phyloP scores from a whole-genome alignment of 1,140 invertebrate species.

The Leptonema lineaticorne region DNA sequence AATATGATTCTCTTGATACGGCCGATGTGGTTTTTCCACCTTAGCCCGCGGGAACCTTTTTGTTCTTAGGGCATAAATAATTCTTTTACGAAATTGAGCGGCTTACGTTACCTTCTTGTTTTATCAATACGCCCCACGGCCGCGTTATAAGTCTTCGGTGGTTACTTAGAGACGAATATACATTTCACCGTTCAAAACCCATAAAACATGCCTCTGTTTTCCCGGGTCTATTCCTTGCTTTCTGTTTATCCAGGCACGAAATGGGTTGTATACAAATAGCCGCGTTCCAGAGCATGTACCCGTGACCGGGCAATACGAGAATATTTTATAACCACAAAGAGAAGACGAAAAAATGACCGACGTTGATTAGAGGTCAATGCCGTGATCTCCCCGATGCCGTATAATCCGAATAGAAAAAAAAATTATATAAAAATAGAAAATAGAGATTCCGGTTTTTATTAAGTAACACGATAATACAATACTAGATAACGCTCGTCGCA shows the following conservation, averaged over 20 bases:
- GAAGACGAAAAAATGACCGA: not conserved
- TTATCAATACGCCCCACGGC: conserved; percentile 11
- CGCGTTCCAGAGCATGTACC: not conserved
- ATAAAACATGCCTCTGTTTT: conserved; percentile 27
- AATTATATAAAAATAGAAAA: no score
- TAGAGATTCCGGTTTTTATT: no score
- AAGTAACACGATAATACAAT: no score
- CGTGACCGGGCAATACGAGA: conserved; percentile 3
- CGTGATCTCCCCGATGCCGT: not conserved
- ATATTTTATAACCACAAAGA: conserved; percentile 7
- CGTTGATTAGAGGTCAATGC: not conserved
- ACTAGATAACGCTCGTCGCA: no score
- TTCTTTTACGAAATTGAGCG: conserved; percentile 35
- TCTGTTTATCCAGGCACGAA: conserved; percentile 13
- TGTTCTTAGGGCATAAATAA: conserved; percentile 38
- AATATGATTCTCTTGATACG: conserved; percentile 42
- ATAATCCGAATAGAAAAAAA: not conserved
- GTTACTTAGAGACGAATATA: conserved; percentile 21
- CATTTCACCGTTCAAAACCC: conserved; percentile 27
- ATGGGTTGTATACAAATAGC: conserved; percentile 21
- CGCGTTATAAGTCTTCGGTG: conserved; percentile 5
- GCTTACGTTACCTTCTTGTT: conserved; percentile 23
- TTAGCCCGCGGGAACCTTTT: conserved; percentile 26
- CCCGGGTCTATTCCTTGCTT: not conserved
- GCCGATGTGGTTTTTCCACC: conserved; percentile 34